A percentile compares a stretch with the other conserved stretches of the same genome.
phyloP scores from a whole-genome alignment of 2,113 vertebrate genomes.

The Hippopotamus amphibius region DNA sequence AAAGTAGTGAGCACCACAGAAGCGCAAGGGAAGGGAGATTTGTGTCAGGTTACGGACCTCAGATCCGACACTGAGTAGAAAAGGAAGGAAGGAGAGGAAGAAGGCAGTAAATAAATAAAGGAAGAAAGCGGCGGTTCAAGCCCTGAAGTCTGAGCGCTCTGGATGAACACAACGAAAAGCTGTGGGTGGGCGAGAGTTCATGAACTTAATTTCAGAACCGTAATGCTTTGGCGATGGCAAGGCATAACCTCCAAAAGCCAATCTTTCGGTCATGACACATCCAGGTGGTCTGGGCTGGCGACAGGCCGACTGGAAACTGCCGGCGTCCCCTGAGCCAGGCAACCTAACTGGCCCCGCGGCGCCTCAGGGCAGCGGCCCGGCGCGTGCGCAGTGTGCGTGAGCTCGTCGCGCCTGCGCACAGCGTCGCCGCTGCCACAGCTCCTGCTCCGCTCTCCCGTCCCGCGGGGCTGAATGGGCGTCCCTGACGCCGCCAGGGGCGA shows the following conservation, averaged over 20 bases:
- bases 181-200: neutral
- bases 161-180: neutral
- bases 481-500: rapidly evolving
- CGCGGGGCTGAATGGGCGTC: slow-evolving; percentile 10
- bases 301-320: rapidly evolving
- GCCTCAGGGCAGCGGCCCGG: rapidly evolving
- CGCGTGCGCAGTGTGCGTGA: neutral
- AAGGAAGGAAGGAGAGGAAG: neutral
- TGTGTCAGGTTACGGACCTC: neutral
- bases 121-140: neutral
- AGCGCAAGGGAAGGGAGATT: too few relatives aligned
- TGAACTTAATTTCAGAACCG: neutral
- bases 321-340: rapidly evolving
- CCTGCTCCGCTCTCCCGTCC: neutral
- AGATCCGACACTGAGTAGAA: neutral
- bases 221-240: neutral
- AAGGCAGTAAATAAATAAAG: neutral
- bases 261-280: neutral
- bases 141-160: neutral
- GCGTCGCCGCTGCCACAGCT: too few relatives aligned
- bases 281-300: rapidly evolving
- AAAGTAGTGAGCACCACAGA: neutral
- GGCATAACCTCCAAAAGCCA: neutral
- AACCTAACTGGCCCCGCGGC: too few relatives aligned
- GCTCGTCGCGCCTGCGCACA: slow-evolving; percentile 43